Evolutionary conservation across 2,797 vertebrate genomes (phyloP), one percentile per base, ranked within the genome.

Genomic region (Rhodeus uyekii): DNA sequence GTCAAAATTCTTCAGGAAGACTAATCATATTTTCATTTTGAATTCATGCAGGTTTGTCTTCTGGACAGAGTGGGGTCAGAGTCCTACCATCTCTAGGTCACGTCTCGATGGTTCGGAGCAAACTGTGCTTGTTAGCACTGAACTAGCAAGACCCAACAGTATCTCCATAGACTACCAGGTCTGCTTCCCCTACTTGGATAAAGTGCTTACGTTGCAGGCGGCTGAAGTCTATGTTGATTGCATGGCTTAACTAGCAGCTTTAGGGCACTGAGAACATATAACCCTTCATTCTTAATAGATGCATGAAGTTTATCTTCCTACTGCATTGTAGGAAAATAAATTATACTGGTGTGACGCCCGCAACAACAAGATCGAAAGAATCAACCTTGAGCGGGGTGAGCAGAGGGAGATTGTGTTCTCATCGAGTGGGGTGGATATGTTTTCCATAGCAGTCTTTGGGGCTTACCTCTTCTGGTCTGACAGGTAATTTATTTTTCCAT

Each of bases 381-480:
- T 96, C 84, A 94, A 95, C 95, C 95, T 96, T 92, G 95, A 96
- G 87, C 94, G 91, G 81, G 95, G 95, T 86, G 91, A 93, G 85
- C 93, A 87, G 90, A 94, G 96, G 2, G 95, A 96, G 93, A 93
- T 95, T 92, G 93, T 96, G 86, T 93, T 97, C 92, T 94, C 94
- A 91, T 94, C 94, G 78, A 95, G 91, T 92, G 94, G 93, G 80
- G 95, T 95, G 92, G 96, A 96, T 93, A 91, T 96, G 92, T 96
- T 96, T 92, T 96, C 96, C 76, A 92, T 96, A 22, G 92, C 95
- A 0, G 95, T 96, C 93, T 96, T 96, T 71, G 95, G 96, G 90
- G 94, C 95, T 92, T 96, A 96, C 93, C 95, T 97, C 93, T 97
- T 96, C 94, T 97, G 96, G 96, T 94, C 96, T 95, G 96, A 96